These are phyloP conservation scores for Isaurus tuberculatus DNA, from an alignment of 92 coral and sea anemone species.

Conservation along the genomic window DNA sequence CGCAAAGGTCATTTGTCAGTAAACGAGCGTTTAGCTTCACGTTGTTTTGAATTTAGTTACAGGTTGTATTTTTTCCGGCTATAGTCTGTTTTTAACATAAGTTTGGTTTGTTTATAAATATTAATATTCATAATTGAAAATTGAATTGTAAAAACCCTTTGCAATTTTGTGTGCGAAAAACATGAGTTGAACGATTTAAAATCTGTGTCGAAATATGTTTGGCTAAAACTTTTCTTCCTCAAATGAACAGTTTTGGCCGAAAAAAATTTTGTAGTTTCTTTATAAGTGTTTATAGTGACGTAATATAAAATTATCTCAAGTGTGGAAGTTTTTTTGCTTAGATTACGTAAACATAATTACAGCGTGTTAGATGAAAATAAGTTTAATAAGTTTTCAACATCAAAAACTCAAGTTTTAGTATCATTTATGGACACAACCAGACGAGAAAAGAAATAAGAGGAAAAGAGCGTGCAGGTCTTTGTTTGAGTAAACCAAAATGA, in stretches of 20 bases:
- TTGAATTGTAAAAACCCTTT: neutral
- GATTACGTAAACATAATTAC: constrained; percentile 11
- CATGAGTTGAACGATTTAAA: neutral
- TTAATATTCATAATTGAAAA: constrained; percentile 18
- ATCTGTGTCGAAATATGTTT: neutral
- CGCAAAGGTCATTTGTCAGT: neutral
- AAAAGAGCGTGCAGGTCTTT: no score
- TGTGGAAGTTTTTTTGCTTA: constrained; percentile 11
- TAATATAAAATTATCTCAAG: constrained; percentile 10
- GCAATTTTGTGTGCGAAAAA: neutral
- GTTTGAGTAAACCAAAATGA: constrained; percentile 4
- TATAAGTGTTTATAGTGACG: constrained; percentile 39
- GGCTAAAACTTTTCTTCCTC: neutral
- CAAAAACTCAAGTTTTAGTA: neutral
- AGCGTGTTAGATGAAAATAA: neutral
- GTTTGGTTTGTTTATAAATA: constrained; percentile 21
- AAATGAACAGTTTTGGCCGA: neutral
- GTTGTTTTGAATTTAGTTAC: neutral
- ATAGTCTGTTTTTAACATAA: constrained; percentile 14
- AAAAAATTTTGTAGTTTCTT: neutral
- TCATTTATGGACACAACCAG: no score
- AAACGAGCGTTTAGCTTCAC: neutral
- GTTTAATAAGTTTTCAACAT: neutral
- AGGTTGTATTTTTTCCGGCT: constrained; percentile 23
- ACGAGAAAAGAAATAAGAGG: no score